Percentiles rank a stretch among this genome's conserved stretches.
These are phyloP conservation scores for Catocala nupta DNA, from an alignment of 2,888 invertebrate genomes.

Conservation along the genomic window DNA sequence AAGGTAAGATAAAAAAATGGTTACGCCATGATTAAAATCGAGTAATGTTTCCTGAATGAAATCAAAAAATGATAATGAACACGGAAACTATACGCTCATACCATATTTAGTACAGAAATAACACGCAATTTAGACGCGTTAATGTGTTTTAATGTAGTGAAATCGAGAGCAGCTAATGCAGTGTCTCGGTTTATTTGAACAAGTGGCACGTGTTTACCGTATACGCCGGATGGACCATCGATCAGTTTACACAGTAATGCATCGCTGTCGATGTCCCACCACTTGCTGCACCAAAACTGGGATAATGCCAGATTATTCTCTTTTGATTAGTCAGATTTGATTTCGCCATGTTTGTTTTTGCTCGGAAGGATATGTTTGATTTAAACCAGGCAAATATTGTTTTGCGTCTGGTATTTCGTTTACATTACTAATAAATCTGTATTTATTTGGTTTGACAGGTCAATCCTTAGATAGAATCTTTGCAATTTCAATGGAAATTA, in stretches of 20 bases:
- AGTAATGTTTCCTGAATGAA: too few species aligned
- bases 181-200: constrained; percentile 83
- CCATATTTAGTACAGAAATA: constrained; percentile 76
- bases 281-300: constrained; percentile 62
- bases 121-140: constrained; percentile 80
- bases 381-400: not conserved
- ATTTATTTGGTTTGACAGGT: too few species aligned
- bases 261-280: constrained; percentile 76
- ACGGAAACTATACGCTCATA: constrained; percentile 51
- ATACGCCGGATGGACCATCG: constrained; percentile 84
- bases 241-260: constrained; percentile 85
- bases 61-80: constrained; percentile 22
- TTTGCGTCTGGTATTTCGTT: too few species aligned
- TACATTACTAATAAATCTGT: too few species aligned
- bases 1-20: too few species aligned
- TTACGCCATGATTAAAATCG: too few species aligned
- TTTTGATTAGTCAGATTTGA: constrained; percentile 39
- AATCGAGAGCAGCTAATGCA: constrained; percentile 86
- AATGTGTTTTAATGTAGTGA: constrained; percentile 86
- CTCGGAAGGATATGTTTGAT: constrained; percentile 9
- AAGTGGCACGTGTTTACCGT: constrained; percentile 85
- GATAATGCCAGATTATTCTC: constrained; percentile 43
- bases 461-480: too few species aligned
- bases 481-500: too few species aligned
- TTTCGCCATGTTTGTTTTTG: constrained; percentile 15